phyloP scores from a whole-genome alignment of 2,888 invertebrate genomes.

The Tipula unca region DNA sequence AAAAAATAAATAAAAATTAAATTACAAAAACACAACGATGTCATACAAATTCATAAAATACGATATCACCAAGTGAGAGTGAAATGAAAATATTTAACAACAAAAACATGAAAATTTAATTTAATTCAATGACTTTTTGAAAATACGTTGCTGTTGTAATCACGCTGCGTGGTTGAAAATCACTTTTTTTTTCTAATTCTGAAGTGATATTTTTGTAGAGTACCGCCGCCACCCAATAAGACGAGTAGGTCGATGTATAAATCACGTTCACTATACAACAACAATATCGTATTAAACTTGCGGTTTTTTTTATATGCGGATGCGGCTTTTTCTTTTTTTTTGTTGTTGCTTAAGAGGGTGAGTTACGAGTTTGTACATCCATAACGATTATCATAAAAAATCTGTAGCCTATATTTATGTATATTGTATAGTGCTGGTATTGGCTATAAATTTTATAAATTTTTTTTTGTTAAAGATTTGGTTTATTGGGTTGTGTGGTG shows the following conservation, averaged over 20 bases:
- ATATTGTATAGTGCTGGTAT: background rate
- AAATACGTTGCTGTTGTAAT: background rate
- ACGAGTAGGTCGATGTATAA: background rate
- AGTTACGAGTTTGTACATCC: background rate
- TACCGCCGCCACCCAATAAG: background rate
- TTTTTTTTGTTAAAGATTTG: background rate
- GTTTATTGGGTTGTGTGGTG: background rate
- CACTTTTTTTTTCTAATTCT: background rate
- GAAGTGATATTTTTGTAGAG: background rate
- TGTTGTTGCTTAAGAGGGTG: background rate
- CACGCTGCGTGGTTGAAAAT: background rate
- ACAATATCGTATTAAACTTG: too few relatives aligned
- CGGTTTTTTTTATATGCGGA: background rate
- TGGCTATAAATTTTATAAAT: background rate
- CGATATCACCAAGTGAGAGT: background rate
- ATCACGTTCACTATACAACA: background rate
- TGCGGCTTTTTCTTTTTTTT: background rate
- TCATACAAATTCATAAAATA: background rate
- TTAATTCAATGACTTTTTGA: background rate
- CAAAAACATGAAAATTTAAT: background rate
- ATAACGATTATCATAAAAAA: slow-evolving; percentile 8
- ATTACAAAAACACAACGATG: background rate
- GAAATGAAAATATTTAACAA: background rate
- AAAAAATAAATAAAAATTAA: background rate
- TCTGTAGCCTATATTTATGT: background rate